A percentile compares a stretch with the other conserved stretches of the same genome.
Evolutionary conservation across 2,888 invertebrate genomes (phyloP).

Genomic region (Epinotia demarniana): DNA sequence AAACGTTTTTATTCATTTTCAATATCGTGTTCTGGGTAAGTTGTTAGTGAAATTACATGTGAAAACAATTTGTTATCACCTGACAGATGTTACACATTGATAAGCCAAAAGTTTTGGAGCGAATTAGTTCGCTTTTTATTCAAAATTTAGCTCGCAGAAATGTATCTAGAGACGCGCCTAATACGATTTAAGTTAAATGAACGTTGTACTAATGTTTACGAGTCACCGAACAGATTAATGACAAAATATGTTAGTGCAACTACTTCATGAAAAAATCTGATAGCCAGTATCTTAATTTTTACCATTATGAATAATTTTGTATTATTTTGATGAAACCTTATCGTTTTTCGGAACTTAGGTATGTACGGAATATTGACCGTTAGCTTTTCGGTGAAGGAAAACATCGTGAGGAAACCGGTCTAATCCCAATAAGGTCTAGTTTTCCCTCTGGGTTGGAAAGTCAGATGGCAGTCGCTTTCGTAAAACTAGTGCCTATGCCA

Average conservation of each 20-base stretch:
- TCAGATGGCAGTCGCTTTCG: no score
- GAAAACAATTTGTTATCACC: constrained; percentile 36
- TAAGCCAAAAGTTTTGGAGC: constrained; percentile 2
- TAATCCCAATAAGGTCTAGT: no score
- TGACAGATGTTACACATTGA: constrained; percentile 32
- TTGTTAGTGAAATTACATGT: constrained; percentile 47
- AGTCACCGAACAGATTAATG: no score
- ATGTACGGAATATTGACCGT: no score
- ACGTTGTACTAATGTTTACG: neutral
- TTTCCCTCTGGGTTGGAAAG: no score
- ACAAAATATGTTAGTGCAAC: neutral
- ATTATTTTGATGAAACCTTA: no score
- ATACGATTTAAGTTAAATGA: neutral
- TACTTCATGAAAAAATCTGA: neutral
- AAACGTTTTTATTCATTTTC: constrained; percentile 91
- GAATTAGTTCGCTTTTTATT: neutral
- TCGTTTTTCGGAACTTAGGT: no score
- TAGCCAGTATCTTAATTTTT: no score
- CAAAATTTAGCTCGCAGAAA: neutral
- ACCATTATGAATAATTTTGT: no score
- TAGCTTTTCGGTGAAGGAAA: no score
- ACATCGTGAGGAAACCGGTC: no score
- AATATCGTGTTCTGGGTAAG: constrained; percentile 93
- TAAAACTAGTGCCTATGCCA: no score
- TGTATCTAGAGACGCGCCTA: neutral